Conservation (phyloP, 2,797 vertebrate genomes). For the Telmatherina bonti region DNA sequence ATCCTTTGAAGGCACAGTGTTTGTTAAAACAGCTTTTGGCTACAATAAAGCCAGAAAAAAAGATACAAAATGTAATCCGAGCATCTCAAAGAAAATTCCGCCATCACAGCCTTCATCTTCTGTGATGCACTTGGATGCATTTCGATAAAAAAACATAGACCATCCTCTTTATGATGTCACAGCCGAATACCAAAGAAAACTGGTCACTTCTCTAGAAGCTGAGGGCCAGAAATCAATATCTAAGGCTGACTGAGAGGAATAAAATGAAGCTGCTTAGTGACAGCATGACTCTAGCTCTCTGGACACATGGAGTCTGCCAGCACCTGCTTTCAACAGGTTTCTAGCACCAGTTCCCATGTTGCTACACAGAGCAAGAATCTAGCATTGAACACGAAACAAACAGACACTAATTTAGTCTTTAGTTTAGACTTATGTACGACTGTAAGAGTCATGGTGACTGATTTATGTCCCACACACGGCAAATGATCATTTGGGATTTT, state of each 20-base stretch:
- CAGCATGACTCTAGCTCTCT: constrained; percentile 45
- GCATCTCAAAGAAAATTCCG: constrained; percentile 36
- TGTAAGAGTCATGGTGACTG: no score
- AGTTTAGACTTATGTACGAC: no score
- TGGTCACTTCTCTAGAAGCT: constrained; percentile 51
- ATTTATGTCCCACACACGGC: no score
- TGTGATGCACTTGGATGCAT: constrained; percentile 34
- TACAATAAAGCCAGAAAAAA: constrained; percentile 19
- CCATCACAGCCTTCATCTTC: constrained; percentile 33
- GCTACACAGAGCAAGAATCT: constrained; percentile 11
- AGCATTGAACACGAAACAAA: neutral
- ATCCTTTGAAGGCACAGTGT: constrained; percentile 20
- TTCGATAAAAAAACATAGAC: constrained; percentile 29
- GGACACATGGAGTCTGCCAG: constrained; percentile 33
- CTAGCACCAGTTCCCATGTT: constrained; percentile 22
- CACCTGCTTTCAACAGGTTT: constrained; percentile 39
- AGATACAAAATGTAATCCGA: constrained; percentile 29
- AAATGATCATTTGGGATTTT: constrained; percentile 52
- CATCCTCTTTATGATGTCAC: constrained; percentile 51
- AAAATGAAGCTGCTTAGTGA: constrained; percentile 61
- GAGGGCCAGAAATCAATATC: constrained; percentile 68
- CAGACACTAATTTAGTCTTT: no score
- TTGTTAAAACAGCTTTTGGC: constrained; percentile 35
- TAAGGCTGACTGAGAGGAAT: constrained; percentile 57
- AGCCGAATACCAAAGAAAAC: constrained; percentile 56